Conservation (phyloP, 2,888 invertebrate species). For the Petrophora chlorosata region DNA sequence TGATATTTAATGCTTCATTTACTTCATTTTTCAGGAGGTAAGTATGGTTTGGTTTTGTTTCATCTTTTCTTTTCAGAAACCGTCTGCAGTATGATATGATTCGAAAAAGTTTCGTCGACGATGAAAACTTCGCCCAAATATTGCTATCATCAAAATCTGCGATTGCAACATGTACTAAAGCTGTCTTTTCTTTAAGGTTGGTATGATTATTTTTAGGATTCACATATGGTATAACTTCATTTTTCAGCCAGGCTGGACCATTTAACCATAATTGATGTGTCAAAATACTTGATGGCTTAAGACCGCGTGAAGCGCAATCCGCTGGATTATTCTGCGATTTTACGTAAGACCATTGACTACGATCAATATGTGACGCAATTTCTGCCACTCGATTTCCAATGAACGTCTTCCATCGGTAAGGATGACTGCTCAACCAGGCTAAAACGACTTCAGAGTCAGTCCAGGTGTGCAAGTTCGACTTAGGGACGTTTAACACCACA, state of each 20-base stretch:
- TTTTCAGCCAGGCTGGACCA: not conserved
- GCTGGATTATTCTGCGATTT: not conserved
- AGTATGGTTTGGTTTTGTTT: too few relatives aligned
- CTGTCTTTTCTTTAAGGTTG: not conserved
- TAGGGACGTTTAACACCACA: too few relatives aligned
- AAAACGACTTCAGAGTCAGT: too few relatives aligned
- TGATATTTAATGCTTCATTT: not conserved
- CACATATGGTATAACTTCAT: not conserved
- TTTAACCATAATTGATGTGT: not conserved
- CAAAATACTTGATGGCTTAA: not conserved
- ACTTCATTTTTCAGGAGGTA: not conserved
- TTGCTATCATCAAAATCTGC: not conserved
- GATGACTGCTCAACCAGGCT: too few relatives aligned
- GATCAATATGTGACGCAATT: not conserved
- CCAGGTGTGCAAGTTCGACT: too few relatives aligned
- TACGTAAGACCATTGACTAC: not conserved
- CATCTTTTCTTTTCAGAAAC: not conserved
- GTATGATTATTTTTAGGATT: not conserved
- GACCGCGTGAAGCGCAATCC: not conserved
- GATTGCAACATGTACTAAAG: not conserved
- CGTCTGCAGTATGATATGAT: not conserved
- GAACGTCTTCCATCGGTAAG: constrained; percentile 33
- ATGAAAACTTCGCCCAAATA: not conserved
- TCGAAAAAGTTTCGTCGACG: not conserved
- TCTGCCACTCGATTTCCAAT: constrained; percentile 23